Percentiles rank a stretch among this genome's conserved stretches.
Evolutionary conservation across 2,888 invertebrate species (phyloP).

Genomic region (Volucella inanis): DNA sequence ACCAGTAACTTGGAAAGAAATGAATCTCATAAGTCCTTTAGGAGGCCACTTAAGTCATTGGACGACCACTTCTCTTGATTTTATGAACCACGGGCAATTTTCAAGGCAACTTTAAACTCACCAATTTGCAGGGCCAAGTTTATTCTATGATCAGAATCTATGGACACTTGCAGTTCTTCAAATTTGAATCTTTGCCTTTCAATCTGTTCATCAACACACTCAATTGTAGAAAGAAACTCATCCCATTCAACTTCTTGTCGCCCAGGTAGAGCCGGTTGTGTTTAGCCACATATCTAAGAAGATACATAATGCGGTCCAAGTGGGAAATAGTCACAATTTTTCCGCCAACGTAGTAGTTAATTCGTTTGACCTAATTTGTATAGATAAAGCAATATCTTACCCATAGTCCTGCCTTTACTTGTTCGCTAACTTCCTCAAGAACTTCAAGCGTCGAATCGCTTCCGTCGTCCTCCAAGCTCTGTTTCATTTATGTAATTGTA

Average conservation of each 20-base stretch:
- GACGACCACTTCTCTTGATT: slow-evolving; percentile 97
- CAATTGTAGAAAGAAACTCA: slow-evolving; percentile 95
- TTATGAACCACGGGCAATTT: slow-evolving; percentile 94
- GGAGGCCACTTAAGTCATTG: slow-evolving; percentile 96
- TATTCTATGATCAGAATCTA: slow-evolving; percentile 98
- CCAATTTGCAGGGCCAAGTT: slow-evolving; percentile 96
- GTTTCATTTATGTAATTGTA: slow-evolving; percentile 89
- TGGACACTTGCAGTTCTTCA: slow-evolving; percentile 98
- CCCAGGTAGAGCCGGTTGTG: slow-evolving; percentile 98
- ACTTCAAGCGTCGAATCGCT: slow-evolving; percentile 98
- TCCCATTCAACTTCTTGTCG: slow-evolving; percentile 98
- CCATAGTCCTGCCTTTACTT: slow-evolving; percentile 97
- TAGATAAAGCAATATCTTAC: slow-evolving; percentile 99
- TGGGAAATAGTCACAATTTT: too few relatives aligned
- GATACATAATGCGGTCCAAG: too few relatives aligned
- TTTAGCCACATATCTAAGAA: slow-evolving; percentile 93
- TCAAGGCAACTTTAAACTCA: slow-evolving; percentile 92
- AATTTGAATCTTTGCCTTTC: slow-evolving; percentile 99
- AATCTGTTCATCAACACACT: slow-evolving; percentile 98
- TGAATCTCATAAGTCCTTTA: slow-evolving; percentile 90
- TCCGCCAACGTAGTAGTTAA: slow-evolving; percentile 94
- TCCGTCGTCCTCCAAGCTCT: slow-evolving; percentile 93
- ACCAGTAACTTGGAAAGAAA: slow-evolving; percentile 94
- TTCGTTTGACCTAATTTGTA: slow-evolving; percentile 97
- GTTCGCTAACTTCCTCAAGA: slow-evolving; percentile 91